phyloP scores from a whole-genome alignment of 1,140 invertebrate genomes.

The Psix sp. region DNA sequence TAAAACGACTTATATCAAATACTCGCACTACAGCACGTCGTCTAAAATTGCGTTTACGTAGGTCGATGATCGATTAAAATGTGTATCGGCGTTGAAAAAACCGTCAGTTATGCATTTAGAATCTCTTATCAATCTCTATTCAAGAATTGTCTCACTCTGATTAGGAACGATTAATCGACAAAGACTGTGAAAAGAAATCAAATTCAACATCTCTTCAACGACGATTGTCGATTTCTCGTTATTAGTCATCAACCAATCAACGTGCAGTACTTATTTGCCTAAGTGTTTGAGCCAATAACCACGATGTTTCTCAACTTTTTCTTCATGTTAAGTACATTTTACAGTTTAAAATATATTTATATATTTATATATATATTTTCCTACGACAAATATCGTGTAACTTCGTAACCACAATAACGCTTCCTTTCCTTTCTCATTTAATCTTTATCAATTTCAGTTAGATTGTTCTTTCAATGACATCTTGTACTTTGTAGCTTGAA shows the following conservation, averaged over 20 bases:
- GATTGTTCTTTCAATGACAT: conserved; percentile 14
- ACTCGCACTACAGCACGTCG: conserved; percentile 42
- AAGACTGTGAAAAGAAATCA: too few species aligned
- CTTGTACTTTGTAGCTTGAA: conserved; percentile 11
- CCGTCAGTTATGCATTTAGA: conserved; percentile 21
- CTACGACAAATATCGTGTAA: conserved; percentile 64
- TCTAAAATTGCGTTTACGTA: conserved; percentile 44
- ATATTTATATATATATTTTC: conserved; percentile 62
- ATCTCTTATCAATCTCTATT: conserved; percentile 1
- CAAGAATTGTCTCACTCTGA: too few species aligned
- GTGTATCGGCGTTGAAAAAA: conserved; percentile 21
- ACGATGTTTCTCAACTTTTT: conserved; percentile 33
- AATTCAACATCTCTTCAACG: too few species aligned
- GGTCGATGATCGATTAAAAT: conserved; percentile 47
- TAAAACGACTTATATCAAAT: conserved; percentile 54
- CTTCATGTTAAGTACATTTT: conserved; percentile 53
- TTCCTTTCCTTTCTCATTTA: conserved; percentile 26
- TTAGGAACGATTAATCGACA: too few species aligned
- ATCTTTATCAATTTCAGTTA: conserved; percentile 10
- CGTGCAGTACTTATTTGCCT: conserved; percentile 27
- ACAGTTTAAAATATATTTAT: conserved; percentile 63
- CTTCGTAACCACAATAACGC: conserved; percentile 42
- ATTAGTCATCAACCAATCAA: conserved; percentile 21
- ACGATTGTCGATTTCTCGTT: conserved; percentile 8
- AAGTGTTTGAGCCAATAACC: conserved; percentile 62